Evolutionary conservation across 2,797 vertebrate species (phyloP), one percentile per base, ranked within the genome.

Genomic region (Sebastiscus albofasciatus): DNA sequence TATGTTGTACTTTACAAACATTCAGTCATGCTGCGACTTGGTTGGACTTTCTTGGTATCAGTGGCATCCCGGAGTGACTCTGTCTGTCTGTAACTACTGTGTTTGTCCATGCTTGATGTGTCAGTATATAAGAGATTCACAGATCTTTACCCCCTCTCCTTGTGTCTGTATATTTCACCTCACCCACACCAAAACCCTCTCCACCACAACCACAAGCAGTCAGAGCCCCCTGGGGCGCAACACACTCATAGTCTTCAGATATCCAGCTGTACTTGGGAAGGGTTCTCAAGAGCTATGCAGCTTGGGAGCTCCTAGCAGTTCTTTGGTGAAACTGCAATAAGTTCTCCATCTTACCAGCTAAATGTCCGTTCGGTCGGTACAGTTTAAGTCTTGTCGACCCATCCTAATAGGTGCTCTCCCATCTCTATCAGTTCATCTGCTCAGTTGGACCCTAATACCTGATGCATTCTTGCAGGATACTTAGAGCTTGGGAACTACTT

Each of bases 111-210:
- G 88, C 85, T 95, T 89, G 83, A 84, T 92, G 93, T 94, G 93
- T 95, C 92, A 87, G 87, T 95, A 92, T 94, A 88, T 92, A 91
- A 88, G 90, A 92, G 89, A 93, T 92, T 93, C 93, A 91, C 90
- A 89, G 78, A 89, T 91, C 91, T 90, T 88, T 84, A 83, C 82
- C 72, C 72, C 83, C 65, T 74, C 74, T 86, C 87, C 71, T 87
- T 24, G 70, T 87, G 72, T 92, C 79, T 88, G 85, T 90, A 72
- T 79, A 73, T 87, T 86, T 81, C 86, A 83, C 88, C 85, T 87
- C 81, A 86, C 82, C 77, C 75, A 70, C 79, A 83, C 84, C 86
- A 56, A 33, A 88, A 82, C 84, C 87, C 80, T 79, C 77, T 83
- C 77, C 77, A 81, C 82, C 77, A 69, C 27, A 83, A 78, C 84